A percentile compares a stretch with the other conserved stretches of the same genome.
Conservation (phyloP, 2,888 invertebrate genomes). For the Himalopsyche tibetana region DNA sequence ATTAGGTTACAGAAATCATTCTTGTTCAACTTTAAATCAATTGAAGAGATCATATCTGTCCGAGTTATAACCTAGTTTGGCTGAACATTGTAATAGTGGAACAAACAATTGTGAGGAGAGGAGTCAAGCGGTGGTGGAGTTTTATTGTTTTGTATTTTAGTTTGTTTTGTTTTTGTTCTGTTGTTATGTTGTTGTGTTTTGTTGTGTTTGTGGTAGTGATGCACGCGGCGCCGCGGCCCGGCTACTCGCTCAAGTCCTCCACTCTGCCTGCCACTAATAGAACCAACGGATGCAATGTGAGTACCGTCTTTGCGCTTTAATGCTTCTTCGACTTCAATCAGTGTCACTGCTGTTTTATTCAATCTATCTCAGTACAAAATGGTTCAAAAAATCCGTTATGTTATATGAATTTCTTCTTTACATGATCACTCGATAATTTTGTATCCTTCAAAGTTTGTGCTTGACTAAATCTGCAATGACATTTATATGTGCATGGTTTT, state of each 20-base stretch:
- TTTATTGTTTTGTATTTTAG: constrained; percentile 63
- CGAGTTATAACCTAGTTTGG: background rate
- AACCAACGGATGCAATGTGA: constrained; percentile 72
- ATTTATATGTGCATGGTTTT: constrained; percentile 28
- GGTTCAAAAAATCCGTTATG: too few species aligned
- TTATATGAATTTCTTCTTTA: too few species aligned
- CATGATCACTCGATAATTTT: background rate
- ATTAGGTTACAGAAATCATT: background rate
- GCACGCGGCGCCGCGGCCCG: constrained; percentile 85
- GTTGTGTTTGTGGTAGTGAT: constrained; percentile 75
- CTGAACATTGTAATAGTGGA: background rate
- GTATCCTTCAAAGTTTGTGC: constrained; percentile 20
- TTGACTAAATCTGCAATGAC: constrained; percentile 21
- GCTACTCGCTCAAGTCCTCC: constrained; percentile 85
- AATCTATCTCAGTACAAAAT: background rate
- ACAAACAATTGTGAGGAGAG: background rate
- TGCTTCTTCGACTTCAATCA: background rate
- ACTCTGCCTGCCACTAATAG: constrained; percentile 83
- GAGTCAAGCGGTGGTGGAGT: constrained; percentile 4
- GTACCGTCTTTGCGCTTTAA: constrained; percentile 65
- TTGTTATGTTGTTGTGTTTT: constrained; percentile 65
- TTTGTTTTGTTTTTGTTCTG: constrained; percentile 66
- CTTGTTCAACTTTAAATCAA: background rate
- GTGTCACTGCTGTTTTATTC: constrained; percentile 7
- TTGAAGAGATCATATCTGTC: background rate